These are phyloP conservation scores for Spodoptera picta DNA, from an alignment of 2,888 invertebrate genomes.

Conservation along the genomic window DNA sequence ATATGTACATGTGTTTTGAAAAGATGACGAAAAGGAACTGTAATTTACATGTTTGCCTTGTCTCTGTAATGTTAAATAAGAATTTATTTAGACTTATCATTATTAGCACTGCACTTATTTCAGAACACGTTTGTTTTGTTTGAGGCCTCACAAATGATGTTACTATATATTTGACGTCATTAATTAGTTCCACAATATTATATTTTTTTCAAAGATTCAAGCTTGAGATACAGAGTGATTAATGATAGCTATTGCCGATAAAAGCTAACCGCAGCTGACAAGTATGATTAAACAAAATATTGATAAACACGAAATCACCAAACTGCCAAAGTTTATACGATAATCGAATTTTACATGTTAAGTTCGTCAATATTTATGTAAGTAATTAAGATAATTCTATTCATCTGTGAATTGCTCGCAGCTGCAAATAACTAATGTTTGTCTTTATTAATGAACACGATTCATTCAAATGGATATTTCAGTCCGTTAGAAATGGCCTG, in stretches of 20 bases:
- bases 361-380: constrained; percentile 9
- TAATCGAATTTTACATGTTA: constrained; percentile 1
- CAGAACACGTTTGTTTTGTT: background rate
- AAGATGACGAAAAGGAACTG: constrained; percentile 24
- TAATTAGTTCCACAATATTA: constrained; percentile 8
- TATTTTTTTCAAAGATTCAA: constrained; percentile 23
- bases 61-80: constrained; percentile 3
- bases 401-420: constrained; percentile 12
- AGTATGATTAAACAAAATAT: constrained; percentile 7
- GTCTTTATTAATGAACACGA: constrained; percentile 25
- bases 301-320: constrained; percentile 3
- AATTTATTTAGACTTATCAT: constrained; percentile 14
- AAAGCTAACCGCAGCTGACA: background rate
- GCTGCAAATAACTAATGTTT: constrained; percentile 23
- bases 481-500: constrained; percentile 12
- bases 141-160: background rate
- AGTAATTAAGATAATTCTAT: constrained; percentile 12
- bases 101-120: constrained; percentile 11
- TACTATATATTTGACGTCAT: constrained; percentile 6
- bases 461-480: constrained; percentile 28
- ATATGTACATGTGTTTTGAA: constrained; percentile 19
- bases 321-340: constrained; percentile 27
- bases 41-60: constrained; percentile 39
- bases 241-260: constrained; percentile 21
- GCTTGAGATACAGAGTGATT: constrained; percentile 27